These are phyloP conservation scores for Oxystoma pomonae DNA, from an alignment of 2,888 invertebrate genomes.

Conservation along the genomic window DNA sequence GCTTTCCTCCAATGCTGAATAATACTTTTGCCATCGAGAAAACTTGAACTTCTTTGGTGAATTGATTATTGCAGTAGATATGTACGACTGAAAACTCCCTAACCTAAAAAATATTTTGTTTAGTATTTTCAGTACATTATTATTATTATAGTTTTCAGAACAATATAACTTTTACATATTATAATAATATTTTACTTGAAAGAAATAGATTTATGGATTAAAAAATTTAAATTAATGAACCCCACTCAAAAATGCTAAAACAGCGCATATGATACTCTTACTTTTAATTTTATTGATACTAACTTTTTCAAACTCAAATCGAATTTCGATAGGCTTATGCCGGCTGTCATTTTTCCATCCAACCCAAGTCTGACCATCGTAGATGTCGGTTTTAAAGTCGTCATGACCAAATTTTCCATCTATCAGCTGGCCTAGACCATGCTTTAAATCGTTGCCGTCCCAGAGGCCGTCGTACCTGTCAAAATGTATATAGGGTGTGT, in stretches of 20 bases:
- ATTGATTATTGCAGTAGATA: conserved; percentile 81
- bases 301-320: conserved; percentile 77
- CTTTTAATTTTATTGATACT: too few species aligned
- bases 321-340: conserved; percentile 61
- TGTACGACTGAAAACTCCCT: conserved; percentile 81
- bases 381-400: conserved; percentile 63
- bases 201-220: too few species aligned
- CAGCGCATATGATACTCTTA: too few species aligned
- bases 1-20: conserved; percentile 75
- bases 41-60: conserved; percentile 79
- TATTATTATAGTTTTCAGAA: too few species aligned
- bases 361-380: conserved; percentile 75
- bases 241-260: too few species aligned
- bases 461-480: conserved; percentile 80
- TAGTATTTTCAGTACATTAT: too few species aligned
- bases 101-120: conserved; percentile 40
- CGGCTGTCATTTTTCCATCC: conserved; percentile 84
- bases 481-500: too few species aligned
- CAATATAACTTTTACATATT: too few species aligned
- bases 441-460: conserved; percentile 62
- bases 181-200: too few species aligned
- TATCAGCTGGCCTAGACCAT: conserved; percentile 80
- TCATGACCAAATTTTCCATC: conserved; percentile 79
- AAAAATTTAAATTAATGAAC: too few species aligned
- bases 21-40: conserved; percentile 74